Evolutionary conservation across 2,797 vertebrate species (phyloP).

Genomic region (Brachyalestes nurse): DNA sequence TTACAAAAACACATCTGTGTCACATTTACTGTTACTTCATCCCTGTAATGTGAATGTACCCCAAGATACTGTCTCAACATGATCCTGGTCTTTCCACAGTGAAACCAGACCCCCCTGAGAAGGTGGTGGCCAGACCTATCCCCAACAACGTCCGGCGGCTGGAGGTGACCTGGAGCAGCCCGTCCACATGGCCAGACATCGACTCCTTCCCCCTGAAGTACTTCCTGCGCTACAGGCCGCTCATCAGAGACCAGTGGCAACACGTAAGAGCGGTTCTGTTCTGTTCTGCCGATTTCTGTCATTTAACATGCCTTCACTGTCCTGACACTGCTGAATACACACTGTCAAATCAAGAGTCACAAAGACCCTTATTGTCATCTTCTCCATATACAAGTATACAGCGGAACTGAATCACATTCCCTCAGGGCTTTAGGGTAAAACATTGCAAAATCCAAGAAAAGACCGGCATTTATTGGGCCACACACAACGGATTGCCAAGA

Average conservation of each 20-base stretch:
- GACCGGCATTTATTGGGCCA: background rate
- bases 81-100: slow-evolving; percentile 73
- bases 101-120: slow-evolving; percentile 96
- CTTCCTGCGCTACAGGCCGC: slow-evolving; percentile 94
- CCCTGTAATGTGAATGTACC: background rate
- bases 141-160: slow-evolving; percentile 85
- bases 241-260: slow-evolving; percentile 96
- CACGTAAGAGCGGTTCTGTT: slow-evolving; percentile 82
- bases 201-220: slow-evolving; percentile 96
- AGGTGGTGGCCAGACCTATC: slow-evolving; percentile 88
- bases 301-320: background rate
- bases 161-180: slow-evolving; percentile 94
- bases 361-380: background rate
- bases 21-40: too few species aligned
- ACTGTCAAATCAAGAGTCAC: background rate
- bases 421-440: background rate
- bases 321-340: background rate
- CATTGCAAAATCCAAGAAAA: background rate
- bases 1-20: too few species aligned
- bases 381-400: background rate
- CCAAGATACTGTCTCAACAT: background rate
- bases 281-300: background rate
- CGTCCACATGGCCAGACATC: slow-evolving; percentile 92
- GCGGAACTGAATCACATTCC: background rate
- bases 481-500: background rate